Percentiles rank a stretch among this genome's conserved stretches.
Conservation (phyloP, 2,113 vertebrate species). For the Chiloscyllium plagiosum region DNA sequence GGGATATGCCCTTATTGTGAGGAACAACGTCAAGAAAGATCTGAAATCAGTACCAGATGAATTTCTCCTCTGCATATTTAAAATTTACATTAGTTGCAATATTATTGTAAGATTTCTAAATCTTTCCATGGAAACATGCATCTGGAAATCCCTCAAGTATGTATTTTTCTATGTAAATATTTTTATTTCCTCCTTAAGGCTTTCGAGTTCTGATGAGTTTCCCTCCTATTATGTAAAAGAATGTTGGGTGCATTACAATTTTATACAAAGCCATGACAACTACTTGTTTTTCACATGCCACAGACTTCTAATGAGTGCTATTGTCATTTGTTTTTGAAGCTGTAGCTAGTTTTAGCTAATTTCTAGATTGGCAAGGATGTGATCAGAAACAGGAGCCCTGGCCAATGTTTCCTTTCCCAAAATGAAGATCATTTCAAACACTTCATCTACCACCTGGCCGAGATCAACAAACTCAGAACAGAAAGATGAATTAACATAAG, state of each 20-base stretch:
- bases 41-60: background rate
- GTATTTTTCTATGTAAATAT: background rate
- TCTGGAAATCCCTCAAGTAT: background rate
- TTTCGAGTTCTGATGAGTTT: background rate
- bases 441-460: background rate
- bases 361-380: background rate
- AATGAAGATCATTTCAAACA: background rate
- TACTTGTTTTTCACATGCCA: background rate
- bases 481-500: background rate
- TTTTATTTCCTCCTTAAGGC: background rate
- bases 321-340: background rate
- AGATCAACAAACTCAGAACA: background rate
- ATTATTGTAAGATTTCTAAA: background rate
- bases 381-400: background rate
- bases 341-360: background rate
- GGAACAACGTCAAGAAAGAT: background rate
- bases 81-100: background rate
- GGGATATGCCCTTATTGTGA: background rate
- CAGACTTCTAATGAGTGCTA: background rate
- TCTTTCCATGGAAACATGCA: background rate
- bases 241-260: background rate
- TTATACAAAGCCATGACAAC: background rate
- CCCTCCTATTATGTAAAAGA: background rate
- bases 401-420: background rate
- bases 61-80: background rate